Percentiles rank a stretch among this genome's conserved stretches.
phyloP scores from a whole-genome alignment of 2,113 vertebrate genomes.

The Colius striatus region DNA sequence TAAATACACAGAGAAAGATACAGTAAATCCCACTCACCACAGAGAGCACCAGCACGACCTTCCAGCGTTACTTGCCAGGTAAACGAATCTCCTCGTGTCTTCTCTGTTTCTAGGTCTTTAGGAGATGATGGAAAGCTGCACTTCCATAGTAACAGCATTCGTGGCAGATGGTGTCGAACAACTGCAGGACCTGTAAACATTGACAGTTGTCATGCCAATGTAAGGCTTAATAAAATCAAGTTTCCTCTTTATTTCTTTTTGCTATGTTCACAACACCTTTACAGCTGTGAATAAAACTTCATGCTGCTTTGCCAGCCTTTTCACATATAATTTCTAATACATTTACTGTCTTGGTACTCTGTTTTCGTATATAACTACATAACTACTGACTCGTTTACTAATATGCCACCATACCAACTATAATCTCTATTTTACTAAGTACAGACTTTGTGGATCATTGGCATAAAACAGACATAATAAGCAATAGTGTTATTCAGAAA shows the following conservation, averaged over 20 bases:
- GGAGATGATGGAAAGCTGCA: conserved; percentile 89
- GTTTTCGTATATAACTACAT: neutral
- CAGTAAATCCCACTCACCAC: conserved; percentile 79
- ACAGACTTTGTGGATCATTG: neutral
- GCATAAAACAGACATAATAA: neutral
- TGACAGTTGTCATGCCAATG: neutral
- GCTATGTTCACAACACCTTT: neutral
- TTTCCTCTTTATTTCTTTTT: neutral
- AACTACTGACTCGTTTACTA: neutral
- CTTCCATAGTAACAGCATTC: conserved; percentile 87
- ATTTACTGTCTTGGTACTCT: neutral
- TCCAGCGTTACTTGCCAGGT: conserved; percentile 96
- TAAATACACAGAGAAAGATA: neutral
- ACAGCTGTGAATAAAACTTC: neutral
- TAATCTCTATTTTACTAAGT: neutral
- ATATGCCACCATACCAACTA: neutral
- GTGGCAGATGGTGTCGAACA: conserved; percentile 84
- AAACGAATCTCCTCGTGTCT: conserved; percentile 89
- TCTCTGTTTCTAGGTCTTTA: conserved; percentile 89
- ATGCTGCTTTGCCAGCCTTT: neutral
- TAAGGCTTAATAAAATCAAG: neutral
- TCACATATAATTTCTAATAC: neutral
- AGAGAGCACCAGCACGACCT: conserved; percentile 91
- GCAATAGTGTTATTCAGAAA: neutral
- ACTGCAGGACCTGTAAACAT: conserved; percentile 84